Conservation (phyloP, 2,888 invertebrate species). For the Hetaerina titia region DNA sequence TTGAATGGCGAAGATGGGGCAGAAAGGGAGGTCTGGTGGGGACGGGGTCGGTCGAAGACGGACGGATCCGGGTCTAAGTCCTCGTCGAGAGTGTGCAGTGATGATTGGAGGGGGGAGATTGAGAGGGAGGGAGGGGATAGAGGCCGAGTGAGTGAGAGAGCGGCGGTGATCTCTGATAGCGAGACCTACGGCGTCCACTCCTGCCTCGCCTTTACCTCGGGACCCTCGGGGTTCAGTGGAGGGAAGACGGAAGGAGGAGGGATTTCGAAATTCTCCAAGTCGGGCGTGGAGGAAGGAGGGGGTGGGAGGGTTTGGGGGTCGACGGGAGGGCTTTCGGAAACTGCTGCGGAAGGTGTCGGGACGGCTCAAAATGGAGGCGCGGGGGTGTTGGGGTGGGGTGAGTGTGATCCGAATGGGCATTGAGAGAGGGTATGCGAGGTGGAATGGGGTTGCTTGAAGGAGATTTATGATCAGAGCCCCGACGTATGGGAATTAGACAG, state of each 20-base stretch:
- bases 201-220: background rate
- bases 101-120: no score
- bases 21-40: no score
- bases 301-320: background rate
- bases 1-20: no score
- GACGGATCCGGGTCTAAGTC: no score
- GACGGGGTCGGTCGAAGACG: no score
- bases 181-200: background rate
- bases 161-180: background rate
- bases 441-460: background rate
- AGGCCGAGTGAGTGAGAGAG: background rate
- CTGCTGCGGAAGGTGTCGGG: slow-evolving; percentile 6
- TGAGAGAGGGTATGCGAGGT: no score
- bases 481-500: background rate
- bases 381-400: background rate
- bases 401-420: no score
- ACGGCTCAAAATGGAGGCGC: background rate
- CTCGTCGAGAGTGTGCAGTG: no score
- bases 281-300: background rate
- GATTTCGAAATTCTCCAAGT: background rate
- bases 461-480: background rate
- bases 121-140: no score
- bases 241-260: background rate
- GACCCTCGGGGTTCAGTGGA: background rate
- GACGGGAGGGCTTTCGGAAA: background rate